phyloP scores from a whole-genome alignment of 2,888 invertebrate genomes.

The Acronicta leporina region DNA sequence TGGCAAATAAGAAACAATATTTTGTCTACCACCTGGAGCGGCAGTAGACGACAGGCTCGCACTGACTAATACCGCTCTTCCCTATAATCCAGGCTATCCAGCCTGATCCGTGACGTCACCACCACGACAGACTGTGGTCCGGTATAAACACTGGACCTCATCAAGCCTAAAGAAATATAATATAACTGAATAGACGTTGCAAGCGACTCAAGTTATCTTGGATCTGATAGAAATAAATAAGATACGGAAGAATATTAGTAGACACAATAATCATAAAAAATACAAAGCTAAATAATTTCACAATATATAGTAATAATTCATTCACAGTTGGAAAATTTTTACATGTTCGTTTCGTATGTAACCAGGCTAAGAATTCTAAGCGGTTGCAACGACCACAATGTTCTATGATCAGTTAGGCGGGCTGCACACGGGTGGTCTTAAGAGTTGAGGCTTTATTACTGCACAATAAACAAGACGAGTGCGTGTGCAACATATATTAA shows the following conservation, averaged over 20 bases:
- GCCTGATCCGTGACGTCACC: too few species aligned
- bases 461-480: conserved; percentile 69
- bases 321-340: conserved; percentile 37
- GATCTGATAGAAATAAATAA: not conserved
- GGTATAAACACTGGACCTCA: too few species aligned
- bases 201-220: too few species aligned
- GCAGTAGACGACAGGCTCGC: too few species aligned
- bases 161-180: too few species aligned
- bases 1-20: too few species aligned
- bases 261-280: conserved; percentile 10
- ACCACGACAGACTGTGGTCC: too few species aligned
- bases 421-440: conserved; percentile 64
- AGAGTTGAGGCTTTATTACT: conserved; percentile 50
- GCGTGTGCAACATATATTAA: conserved; percentile 77
- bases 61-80: too few species aligned
- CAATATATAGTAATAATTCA: conserved; percentile 36
- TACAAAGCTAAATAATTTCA: conserved; percentile 23
- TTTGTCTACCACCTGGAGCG: too few species aligned
- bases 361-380: conserved; percentile 21
- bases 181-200: too few species aligned
- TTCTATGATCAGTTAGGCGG: conserved; percentile 41
- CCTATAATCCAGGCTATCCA: too few species aligned
- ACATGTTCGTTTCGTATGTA: conserved; percentile 5
- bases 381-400: conserved; percentile 9
- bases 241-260: conserved; percentile 1